phyloP scores from a whole-genome alignment of 2,888 invertebrate species.

The Conus canariensis region DNA sequence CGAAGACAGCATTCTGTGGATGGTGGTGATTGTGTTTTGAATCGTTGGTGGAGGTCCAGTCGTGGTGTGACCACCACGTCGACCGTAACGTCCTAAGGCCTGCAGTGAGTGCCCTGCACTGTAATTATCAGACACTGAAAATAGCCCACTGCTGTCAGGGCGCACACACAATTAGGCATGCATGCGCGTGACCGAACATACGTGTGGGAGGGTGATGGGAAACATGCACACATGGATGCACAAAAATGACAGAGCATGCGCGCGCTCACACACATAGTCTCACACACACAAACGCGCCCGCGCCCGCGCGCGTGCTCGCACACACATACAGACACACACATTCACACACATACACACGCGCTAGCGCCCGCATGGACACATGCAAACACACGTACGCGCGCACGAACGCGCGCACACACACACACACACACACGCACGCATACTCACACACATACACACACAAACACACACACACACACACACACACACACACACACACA shows the following conservation, averaged over 20 bases:
- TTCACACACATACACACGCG: no score
- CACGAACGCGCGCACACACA: neutral
- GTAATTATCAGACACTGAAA: no score
- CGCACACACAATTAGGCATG: no score
- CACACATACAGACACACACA: slow-evolving; percentile 4
- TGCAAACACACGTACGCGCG: neutral
- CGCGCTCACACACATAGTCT: neutral
- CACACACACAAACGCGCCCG: neutral
- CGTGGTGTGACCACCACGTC: no score
- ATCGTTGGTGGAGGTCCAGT: neutral
- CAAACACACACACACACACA: neutral
- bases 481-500: neutral
- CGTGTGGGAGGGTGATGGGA: no score
- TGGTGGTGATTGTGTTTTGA: neutral
- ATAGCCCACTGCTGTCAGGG: no score
- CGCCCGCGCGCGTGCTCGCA: neutral
- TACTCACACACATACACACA: neutral
- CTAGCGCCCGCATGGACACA: neutral
- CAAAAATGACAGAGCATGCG: neutral
- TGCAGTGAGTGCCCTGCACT: no score
- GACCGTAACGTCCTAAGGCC: no score
- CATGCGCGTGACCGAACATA: no score
- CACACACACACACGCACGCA: neutral
- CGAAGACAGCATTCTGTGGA: neutral
- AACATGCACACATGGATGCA: neutral